phyloP scores from a whole-genome alignment of 2,888 invertebrate species.

The Brachylomia viminalis region DNA sequence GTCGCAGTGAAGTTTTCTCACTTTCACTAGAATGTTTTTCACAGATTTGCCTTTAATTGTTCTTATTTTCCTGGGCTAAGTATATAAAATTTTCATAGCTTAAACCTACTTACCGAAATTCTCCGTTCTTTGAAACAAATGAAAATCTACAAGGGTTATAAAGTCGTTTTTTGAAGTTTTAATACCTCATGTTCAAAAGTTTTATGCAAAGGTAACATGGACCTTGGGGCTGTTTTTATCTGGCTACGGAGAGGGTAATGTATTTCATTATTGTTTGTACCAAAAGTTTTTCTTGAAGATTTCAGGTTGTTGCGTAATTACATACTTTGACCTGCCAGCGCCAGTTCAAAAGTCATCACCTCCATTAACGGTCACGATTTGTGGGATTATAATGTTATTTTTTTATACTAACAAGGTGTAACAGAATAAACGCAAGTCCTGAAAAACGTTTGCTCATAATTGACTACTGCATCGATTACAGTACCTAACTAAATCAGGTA shows the following conservation, averaged over 20 bases:
- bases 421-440: too few relatives aligned
- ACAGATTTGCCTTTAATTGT: background rate
- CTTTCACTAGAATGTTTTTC: too few relatives aligned
- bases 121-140: slow-evolving; percentile 8
- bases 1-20: background rate
- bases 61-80: background rate
- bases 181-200: slow-evolving; percentile 17
- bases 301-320: background rate
- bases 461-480: too few relatives aligned
- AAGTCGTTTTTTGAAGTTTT: slow-evolving; percentile 24
- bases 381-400: too few relatives aligned
- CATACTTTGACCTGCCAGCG: background rate
- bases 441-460: too few relatives aligned
- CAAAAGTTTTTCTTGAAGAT: background rate
- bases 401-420: too few relatives aligned
- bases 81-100: background rate
- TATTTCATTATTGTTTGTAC: background rate
- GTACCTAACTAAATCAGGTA: too few relatives aligned
- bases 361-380: background rate
- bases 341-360: background rate
- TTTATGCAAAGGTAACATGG: slow-evolving; percentile 6
- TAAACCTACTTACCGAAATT: background rate
- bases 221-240: slow-evolving; percentile 5
- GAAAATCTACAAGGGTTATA: slow-evolving; percentile 4
- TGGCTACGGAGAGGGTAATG: background rate